Conservation (phyloP, 2,797 vertebrate genomes). For the Ptychadena robeensis region DNA sequence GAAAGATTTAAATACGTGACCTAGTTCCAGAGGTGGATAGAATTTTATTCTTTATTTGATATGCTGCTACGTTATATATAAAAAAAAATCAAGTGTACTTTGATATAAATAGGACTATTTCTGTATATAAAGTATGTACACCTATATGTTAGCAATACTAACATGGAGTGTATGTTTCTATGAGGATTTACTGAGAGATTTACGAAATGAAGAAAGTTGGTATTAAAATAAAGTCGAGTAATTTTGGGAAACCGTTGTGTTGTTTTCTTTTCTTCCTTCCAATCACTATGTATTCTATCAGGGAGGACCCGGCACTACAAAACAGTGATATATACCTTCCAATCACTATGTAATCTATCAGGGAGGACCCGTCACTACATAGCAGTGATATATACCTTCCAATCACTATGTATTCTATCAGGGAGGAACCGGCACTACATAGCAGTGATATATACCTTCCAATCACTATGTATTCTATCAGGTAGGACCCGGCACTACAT, state of each 20-base stretch:
- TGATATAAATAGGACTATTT: slow-evolving; percentile 67
- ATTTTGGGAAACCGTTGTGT: slow-evolving; percentile 30
- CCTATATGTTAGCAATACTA: slow-evolving; percentile 51
- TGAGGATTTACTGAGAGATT: slow-evolving; percentile 13
- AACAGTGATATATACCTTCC: no score
- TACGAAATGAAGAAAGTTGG: slow-evolving; percentile 60
- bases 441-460: no score
- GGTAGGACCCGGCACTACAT: no score
- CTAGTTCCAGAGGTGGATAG: slow-evolving; percentile 42
- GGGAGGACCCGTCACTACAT: no score
- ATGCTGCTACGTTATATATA: slow-evolving; percentile 52
- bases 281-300: no score
- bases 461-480: no score
- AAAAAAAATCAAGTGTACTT: slow-evolving; percentile 62
- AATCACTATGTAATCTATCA: no score
- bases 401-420: no score
- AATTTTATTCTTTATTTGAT: slow-evolving; percentile 60
- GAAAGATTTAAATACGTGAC: slow-evolving; percentile 42
- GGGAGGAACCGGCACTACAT: no score
- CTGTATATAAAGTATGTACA: slow-evolving; percentile 59
- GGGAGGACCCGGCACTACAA: no score
- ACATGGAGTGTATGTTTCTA: slow-evolving; percentile 36
- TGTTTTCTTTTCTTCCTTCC: slow-evolving; percentile 8
- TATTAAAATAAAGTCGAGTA: slow-evolving; percentile 60
- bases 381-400: no score